Evolutionary conservation across 1,140 invertebrate genomes (phyloP).

Genomic region (Neoseiulus cucumeris): DNA sequence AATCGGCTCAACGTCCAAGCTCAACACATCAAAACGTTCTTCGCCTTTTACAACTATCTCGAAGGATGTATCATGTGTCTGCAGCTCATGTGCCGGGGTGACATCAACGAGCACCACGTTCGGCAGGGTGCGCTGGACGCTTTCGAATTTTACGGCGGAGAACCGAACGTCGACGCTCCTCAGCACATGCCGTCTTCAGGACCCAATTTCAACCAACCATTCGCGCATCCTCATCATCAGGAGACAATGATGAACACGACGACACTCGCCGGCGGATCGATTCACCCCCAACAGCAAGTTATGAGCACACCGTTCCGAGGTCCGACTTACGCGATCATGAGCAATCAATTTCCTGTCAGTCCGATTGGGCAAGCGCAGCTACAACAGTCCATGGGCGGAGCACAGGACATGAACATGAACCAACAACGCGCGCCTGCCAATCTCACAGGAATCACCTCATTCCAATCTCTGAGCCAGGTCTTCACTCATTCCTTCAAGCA

Average conservation of each 20-base stretch:
- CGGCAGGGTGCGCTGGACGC: conserved; percentile 71
- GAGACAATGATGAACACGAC: neutral
- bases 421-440: neutral
- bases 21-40: conserved; percentile 61
- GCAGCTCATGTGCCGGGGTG: conserved; percentile 4
- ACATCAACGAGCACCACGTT: conserved; percentile 26
- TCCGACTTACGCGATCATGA: neutral
- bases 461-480: neutral
- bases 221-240: neutral
- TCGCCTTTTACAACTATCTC: conserved; percentile 44
- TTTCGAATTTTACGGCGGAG: conserved; percentile 75
- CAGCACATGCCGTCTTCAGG: neutral
- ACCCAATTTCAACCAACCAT: neutral
- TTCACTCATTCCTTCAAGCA: conserved; percentile 13
- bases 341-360: neutral
- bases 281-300: neutral
- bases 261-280: neutral
- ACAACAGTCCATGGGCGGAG: conserved; percentile 11
- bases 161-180: conserved; percentile 30
- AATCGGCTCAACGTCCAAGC: conserved; percentile 54
- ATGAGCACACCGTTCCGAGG: neutral
- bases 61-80: conserved; percentile 5
- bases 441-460: neutral
- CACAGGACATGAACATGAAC: neutral
- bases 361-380: neutral